Conservation (phyloP, 2,888 invertebrate genomes). For the Clanis bilineata region DNA sequence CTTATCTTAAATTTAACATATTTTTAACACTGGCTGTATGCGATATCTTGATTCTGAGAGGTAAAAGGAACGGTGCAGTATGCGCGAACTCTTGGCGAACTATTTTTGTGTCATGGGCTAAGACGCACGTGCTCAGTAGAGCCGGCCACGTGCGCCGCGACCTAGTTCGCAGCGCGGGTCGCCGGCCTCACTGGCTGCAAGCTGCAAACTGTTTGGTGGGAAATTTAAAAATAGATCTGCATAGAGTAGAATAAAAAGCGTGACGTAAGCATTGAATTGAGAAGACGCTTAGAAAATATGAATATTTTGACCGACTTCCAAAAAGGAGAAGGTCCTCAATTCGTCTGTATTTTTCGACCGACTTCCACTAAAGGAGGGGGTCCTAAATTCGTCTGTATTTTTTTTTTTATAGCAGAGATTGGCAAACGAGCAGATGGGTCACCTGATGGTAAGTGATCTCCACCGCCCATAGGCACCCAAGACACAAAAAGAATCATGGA, state of each 20-base stretch:
- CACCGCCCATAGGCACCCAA: too few species aligned
- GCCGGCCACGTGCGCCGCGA: slow-evolving; percentile 38
- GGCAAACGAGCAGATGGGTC: too few species aligned
- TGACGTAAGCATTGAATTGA: neutral
- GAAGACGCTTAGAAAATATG: too few species aligned
- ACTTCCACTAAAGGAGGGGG: too few species aligned
- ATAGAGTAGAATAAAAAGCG: neutral
- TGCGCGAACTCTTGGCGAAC: slow-evolving; percentile 21
- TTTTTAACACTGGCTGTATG: neutral
- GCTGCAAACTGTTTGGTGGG: slow-evolving; percentile 16
- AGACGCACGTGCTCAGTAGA: slow-evolving; percentile 32
- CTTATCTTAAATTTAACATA: too few species aligned
- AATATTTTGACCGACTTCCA: too few species aligned
- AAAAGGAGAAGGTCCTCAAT: too few species aligned
- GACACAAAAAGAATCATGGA: too few species aligned
- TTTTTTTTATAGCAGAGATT: too few species aligned
- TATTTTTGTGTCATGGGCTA: slow-evolving; percentile 38
- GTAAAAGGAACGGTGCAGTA: slow-evolving; percentile 16
- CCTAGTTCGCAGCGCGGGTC: slow-evolving; percentile 38
- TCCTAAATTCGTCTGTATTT: too few species aligned
- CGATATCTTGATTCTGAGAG: neutral
- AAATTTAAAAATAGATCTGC: slow-evolving; percentile 17
- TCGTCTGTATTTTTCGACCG: too few species aligned
- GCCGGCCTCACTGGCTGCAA: slow-evolving; percentile 27
- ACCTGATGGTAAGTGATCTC: too few species aligned